These are phyloP conservation scores for Patella vulgata DNA, from an alignment of 1,140 invertebrate genomes.

Conservation along the genomic window DNA sequence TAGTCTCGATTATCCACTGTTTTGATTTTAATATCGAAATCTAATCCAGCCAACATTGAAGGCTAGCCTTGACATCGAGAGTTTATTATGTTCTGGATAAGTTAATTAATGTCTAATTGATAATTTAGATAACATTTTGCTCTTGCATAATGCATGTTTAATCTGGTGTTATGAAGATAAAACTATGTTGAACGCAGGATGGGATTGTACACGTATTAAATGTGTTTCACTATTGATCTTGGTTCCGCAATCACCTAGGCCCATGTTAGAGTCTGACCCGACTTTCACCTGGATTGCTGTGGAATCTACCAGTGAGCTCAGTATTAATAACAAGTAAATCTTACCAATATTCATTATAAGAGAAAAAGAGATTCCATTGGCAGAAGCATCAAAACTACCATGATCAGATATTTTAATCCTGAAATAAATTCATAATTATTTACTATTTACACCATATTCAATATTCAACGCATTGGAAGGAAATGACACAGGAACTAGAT, in stretches of 20 bases:
- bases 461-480: background rate
- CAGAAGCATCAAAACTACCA: constrained; percentile 18
- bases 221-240: background rate
- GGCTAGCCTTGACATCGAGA: too few relatives aligned
- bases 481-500: background rate
- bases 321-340: background rate
- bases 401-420: constrained; percentile 27
- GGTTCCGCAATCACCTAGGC: background rate
- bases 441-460: background rate
- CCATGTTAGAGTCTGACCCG: background rate
- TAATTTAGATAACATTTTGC: too few relatives aligned
- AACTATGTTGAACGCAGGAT: background rate
- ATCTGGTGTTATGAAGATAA: background rate
- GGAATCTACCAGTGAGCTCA: background rate
- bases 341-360: constrained; percentile 16
- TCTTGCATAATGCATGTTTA: too few relatives aligned
- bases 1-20: too few relatives aligned
- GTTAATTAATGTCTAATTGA: too few relatives aligned
- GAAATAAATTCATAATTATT: background rate
- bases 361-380: constrained; percentile 16
- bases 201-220: too few relatives aligned
- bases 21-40: too few relatives aligned
- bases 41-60: too few relatives aligned
- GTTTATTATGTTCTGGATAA: too few relatives aligned
- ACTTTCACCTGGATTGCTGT: too few relatives aligned